A percentile compares a stretch with the other conserved stretches of the same genome.
phyloP scores from a whole-genome alignment of 1,140 invertebrate genomes.

The Ctenoplectra terminalis region DNA sequence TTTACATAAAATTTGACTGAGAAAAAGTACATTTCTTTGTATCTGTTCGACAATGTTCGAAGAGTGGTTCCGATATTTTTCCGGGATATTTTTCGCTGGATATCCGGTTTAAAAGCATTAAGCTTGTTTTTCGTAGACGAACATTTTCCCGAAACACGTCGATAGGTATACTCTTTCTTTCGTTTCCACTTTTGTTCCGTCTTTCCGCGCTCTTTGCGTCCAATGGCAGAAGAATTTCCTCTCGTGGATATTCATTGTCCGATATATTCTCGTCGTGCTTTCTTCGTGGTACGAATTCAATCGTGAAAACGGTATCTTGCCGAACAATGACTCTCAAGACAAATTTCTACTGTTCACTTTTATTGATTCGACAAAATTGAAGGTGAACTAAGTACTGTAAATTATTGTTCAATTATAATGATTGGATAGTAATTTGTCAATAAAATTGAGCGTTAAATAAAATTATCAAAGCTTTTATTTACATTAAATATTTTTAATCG shows the following conservation, averaged over 20 bases:
- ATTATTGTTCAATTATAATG: too few relatives aligned
- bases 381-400: too few relatives aligned
- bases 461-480: too few relatives aligned
- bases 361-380: too few relatives aligned
- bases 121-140: neutral
- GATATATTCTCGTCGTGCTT: neutral
- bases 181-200: constrained; percentile 15
- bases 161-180: neutral
- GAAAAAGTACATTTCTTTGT: neutral
- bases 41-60: neutral
- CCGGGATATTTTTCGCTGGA: neutral
- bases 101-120: neutral
- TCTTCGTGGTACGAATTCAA: neutral
- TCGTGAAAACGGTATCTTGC: constrained; percentile 4
- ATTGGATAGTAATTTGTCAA: too few relatives aligned
- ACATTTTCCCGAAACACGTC: neutral
- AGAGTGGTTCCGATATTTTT: constrained; percentile 1
- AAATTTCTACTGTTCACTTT: too few relatives aligned
- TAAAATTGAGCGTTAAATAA: too few relatives aligned
- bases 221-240: constrained; percentile 15
- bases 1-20: neutral
- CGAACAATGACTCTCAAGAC: too few relatives aligned
- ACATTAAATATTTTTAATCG: too few relatives aligned
- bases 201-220: neutral
- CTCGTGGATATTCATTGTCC: neutral